A percentile compares a stretch with the other conserved stretches of the same genome.
phyloP scores from a whole-genome alignment of 2,888 invertebrate species.

The Himalopsyche japonica region DNA sequence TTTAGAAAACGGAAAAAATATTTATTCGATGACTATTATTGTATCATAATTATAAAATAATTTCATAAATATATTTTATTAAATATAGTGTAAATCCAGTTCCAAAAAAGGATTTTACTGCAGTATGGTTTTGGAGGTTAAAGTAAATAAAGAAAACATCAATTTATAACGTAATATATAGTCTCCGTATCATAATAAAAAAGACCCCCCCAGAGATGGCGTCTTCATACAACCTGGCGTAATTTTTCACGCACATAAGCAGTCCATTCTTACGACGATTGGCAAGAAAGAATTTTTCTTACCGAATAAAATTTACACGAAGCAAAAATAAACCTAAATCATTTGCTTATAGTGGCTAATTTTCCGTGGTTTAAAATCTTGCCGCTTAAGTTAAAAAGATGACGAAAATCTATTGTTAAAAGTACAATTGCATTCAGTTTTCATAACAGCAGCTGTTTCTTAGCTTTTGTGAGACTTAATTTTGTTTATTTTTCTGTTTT shows the following conservation, averaged over 20 bases:
- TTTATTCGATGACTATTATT: too few species aligned
- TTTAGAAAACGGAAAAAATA: too few species aligned
- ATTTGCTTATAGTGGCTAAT: neutral
- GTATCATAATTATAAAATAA: too few species aligned
- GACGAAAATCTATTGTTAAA: constrained; percentile 9
- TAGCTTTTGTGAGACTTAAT: constrained; percentile 24
- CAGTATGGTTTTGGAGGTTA: too few species aligned
- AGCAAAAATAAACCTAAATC: neutral
- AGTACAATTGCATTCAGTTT: constrained; percentile 15
- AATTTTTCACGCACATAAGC: constrained; percentile 31
- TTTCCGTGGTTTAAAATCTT: neutral
- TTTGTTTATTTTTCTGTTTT: constrained; percentile 32
- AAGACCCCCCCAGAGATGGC: constrained; percentile 26
- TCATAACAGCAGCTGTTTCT: constrained; percentile 35
- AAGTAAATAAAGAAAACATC: too few species aligned
- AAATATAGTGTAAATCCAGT: too few species aligned
- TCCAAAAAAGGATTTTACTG: too few species aligned
- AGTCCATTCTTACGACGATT: constrained; percentile 23
- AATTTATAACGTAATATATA: too few species aligned
- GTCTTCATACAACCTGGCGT: constrained; percentile 9
- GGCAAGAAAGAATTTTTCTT: constrained; percentile 32
- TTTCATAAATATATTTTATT: too few species aligned
- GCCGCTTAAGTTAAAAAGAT: neutral
- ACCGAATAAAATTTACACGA: neutral
- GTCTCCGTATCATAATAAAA: neutral